Base-by-base conservation (phyloP, 2,888 invertebrate genomes). In the Eilema caniola region DNA sequence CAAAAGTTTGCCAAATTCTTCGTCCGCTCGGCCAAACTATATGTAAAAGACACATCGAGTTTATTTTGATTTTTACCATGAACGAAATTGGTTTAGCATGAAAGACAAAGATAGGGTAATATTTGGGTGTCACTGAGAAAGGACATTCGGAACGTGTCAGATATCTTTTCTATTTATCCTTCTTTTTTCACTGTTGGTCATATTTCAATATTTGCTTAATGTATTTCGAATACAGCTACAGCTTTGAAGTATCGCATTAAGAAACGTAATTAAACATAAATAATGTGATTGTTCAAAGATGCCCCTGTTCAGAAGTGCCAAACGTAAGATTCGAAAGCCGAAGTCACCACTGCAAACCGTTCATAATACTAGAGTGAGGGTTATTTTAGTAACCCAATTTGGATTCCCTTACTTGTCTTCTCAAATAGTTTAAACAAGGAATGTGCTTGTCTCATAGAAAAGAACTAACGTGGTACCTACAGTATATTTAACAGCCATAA, bases 1-100 rank as follows among this genome's bases (percentile, higher is more conserved):
- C 89, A 89, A 92, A 93, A 91, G 86, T 93, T 91, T 86, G 73
- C 81, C 79, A 79, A 85, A 85, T 87, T 86, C 86, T 85, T 84
- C 79, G 82, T 83, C 79, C 83, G 84, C 79, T 72, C 83, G 71
- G 72, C 80, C 83, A 82, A 82, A 85, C 85, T 85, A 82, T 82
- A 82, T 84, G 85, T 79, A 85, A 82, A 85, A 85, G 87, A 89
- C 88, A 90, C 84, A 85, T 88, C 80, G 84, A 87, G 87, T 88
- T 89, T 90, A 86, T 89, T 92, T 88, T 89, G 88, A 89, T 90
- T 91, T 88, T 86, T 82, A 81, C 79, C 83, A 83, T 76, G 70
- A 78, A 81, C 79, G 78, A 89, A 89, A 88, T 89, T 88, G 87
- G 85, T 86, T 88, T 87, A 80, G 75, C 83, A 81, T 85, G 83